These are phyloP conservation scores for Oncorhynchus keta DNA, from an alignment of 2,113 vertebrate species.

Conservation along the genomic window DNA sequence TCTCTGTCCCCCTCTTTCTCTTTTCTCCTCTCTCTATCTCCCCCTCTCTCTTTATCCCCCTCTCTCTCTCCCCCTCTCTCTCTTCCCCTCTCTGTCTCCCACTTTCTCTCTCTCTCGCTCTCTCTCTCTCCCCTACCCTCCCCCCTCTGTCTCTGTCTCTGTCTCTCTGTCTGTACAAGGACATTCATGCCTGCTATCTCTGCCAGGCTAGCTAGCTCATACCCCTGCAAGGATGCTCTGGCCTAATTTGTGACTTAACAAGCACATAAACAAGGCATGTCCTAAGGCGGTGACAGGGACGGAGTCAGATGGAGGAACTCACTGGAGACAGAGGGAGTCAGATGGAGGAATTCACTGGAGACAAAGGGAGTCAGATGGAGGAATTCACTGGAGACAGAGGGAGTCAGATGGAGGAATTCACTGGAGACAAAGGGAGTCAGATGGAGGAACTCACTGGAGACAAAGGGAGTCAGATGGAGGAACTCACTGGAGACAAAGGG, in stretches of 20 bases:
- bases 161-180: constrained; percentile 27
- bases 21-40: no score
- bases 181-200: constrained; percentile 37
- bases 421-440: no score
- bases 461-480: background rate
- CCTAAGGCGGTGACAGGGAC: constrained; percentile 40
- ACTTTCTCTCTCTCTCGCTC: no score
- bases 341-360: background rate
- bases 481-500: no score
- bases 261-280: constrained; percentile 64
- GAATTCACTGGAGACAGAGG: constrained; percentile 28
- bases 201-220: constrained; percentile 46
- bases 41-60: no score
- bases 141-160: constrained; percentile 58
- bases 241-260: constrained; percentile 72
- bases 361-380: background rate
- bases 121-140: no score
- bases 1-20: no score
- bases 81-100: no score
- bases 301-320: constrained; percentile 19
- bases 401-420: background rate
- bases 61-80: no score
- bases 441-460: constrained; percentile 35
- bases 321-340: constrained; percentile 20
- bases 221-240: constrained; percentile 68